Conservation (phyloP, 2,797 vertebrate species). For the Uromys caudimaculatus region DNA sequence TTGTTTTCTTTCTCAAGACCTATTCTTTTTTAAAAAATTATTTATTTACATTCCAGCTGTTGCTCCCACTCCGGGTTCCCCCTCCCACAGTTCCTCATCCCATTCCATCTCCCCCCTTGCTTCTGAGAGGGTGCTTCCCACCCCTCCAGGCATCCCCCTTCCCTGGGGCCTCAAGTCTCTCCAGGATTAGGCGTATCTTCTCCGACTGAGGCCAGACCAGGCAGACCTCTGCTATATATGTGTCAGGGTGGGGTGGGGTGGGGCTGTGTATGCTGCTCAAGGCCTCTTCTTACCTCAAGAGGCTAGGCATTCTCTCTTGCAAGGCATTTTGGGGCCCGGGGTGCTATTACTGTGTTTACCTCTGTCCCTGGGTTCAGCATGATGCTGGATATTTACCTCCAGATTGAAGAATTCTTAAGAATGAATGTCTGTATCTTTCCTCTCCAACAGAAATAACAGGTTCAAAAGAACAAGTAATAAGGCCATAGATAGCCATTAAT, state of each 20-base stretch:
- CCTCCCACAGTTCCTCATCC: not conserved
- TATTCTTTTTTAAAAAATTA: not conserved
- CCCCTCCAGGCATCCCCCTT: not conserved
- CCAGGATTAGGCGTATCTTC: not conserved
- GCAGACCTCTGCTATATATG: not conserved
- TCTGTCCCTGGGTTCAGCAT: not conserved
- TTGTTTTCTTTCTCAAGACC: not conserved
- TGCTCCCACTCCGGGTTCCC: not conserved
- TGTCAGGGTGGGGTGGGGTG: not conserved
- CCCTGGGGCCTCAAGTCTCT: not conserved
- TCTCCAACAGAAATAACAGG: constrained; percentile 17
- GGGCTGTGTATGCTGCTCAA: not conserved
- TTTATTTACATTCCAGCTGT: not conserved
- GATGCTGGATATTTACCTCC: not conserved
- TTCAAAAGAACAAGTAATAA: constrained; percentile 31
- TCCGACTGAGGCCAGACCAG: not conserved
- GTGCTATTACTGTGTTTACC: not conserved
- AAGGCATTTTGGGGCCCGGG: not conserved
- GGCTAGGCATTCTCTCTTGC: not conserved
- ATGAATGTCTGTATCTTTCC: not conserved
- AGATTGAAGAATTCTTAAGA: constrained; percentile 25
- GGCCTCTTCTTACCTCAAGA: not conserved
- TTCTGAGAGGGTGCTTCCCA: not conserved
- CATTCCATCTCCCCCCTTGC: not conserved
- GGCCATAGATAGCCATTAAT: not conserved